Evolutionary conservation across 2,888 invertebrate genomes (phyloP).

Genomic region (Rhorus exstirpatorius): DNA sequence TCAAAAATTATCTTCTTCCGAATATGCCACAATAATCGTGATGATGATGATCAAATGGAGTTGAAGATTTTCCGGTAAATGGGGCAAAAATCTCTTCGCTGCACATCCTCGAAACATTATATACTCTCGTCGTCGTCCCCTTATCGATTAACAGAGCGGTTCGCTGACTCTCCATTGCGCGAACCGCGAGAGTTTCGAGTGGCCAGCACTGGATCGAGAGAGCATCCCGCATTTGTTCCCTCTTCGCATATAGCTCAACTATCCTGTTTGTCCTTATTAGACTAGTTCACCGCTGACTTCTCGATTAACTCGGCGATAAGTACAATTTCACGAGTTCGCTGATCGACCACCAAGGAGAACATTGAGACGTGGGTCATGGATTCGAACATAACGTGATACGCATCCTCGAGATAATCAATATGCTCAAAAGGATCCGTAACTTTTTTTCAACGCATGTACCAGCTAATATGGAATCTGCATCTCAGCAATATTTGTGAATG

Average conservation of each 20-base stretch:
- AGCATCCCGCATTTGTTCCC: background rate
- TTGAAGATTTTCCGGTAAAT: conserved; percentile 7
- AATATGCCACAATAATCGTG: background rate
- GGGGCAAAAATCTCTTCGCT: background rate
- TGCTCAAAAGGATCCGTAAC: too few species aligned
- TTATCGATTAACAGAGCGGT: conserved; percentile 25
- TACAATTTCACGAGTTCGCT: background rate
- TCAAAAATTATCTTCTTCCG: background rate
- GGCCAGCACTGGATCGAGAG: background rate
- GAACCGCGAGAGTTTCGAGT: background rate
- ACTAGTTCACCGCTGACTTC: conserved; percentile 38
- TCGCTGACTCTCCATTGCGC: background rate
- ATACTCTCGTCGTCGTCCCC: background rate
- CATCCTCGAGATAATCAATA: background rate
- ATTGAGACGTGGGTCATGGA: background rate
- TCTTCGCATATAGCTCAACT: background rate
- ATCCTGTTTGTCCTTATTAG: conserved; percentile 26
- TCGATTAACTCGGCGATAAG: background rate
- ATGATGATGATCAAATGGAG: background rate
- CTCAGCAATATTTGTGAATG: too few species aligned
- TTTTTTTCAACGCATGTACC: too few species aligned
- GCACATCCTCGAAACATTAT: background rate
- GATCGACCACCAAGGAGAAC: conserved; percentile 41
- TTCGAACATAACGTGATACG: background rate
- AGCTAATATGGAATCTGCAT: too few species aligned